Conservation (phyloP, 2,113 vertebrate species). For the Antechinus stuartii region DNA sequence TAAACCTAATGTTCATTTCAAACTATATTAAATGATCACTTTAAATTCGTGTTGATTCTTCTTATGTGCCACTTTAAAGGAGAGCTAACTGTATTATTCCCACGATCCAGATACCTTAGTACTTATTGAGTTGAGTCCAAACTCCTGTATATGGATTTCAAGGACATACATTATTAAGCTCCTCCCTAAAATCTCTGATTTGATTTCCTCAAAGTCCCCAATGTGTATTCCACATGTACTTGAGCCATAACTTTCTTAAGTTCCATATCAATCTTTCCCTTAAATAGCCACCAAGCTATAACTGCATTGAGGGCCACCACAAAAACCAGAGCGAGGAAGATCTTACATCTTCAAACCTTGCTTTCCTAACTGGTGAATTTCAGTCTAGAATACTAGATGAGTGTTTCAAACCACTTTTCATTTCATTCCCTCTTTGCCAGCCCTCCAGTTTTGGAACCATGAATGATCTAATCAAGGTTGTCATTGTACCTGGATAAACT, state of each 20-base stretch:
- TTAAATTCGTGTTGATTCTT: not conserved
- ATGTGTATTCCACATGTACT: not conserved
- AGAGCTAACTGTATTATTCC: not conserved
- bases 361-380: not conserved
- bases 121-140: not conserved
- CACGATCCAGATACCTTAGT: not conserved
- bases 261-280: not conserved
- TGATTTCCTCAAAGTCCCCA: not conserved
- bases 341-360: not conserved
- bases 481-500: not conserved
- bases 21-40: not conserved
- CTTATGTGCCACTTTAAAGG: too few relatives aligned
- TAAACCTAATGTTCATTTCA: not conserved
- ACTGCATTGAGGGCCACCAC: not conserved
- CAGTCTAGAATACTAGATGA: not conserved
- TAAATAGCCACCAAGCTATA: not conserved
- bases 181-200: not conserved
- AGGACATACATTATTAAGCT: not conserved
- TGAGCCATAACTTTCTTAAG: not conserved
- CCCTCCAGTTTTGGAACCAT: not conserved
- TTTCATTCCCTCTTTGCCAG: not conserved
- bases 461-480: not conserved
- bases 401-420: not conserved
- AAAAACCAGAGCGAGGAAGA: not conserved
- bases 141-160: not conserved